Percentiles rank a stretch among this genome's conserved stretches.
Evolutionary conservation across 1,140 invertebrate species (phyloP).

Genomic region (Drosophila hydei): DNA sequence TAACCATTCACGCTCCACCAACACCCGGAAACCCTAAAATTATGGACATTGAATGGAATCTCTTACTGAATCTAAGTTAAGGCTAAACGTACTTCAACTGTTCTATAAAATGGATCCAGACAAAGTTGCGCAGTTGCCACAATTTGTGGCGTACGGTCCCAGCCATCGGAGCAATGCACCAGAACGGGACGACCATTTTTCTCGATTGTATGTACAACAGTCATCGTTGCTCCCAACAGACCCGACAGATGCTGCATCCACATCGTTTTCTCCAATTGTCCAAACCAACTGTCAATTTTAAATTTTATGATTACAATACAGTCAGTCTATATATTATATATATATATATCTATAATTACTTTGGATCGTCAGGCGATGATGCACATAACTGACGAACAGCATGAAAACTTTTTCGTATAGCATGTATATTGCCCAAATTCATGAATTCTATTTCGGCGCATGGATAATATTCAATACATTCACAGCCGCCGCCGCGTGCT

Average conservation of each 20-base stretch:
- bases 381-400: conserved; percentile 90
- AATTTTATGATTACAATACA: conserved; percentile 8
- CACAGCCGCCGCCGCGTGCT: conserved; percentile 97
- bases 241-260: conserved; percentile 96
- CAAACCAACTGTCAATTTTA: conserved; percentile 91
- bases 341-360: conserved; percentile 84
- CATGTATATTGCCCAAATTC: conserved; percentile 98
- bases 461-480: conserved; percentile 97
- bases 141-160: conserved; percentile 98
- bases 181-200: conserved; percentile 94
- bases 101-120: conserved; percentile 96
- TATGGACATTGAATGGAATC: too few species aligned
- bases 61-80: too few species aligned
- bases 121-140: conserved; percentile 95
- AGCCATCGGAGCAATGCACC: conserved; percentile 98
- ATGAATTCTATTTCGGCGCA: conserved; percentile 98
- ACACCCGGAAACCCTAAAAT: conserved; percentile 93
- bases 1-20: conserved; percentile 97
- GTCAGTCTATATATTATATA: too few species aligned
- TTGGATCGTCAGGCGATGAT: conserved; percentile 89
- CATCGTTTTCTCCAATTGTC: conserved; percentile 92
- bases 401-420: conserved; percentile 94
- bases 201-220: conserved; percentile 92
- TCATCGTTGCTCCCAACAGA: conserved; percentile 91
- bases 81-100: conserved; percentile 88